These are phyloP conservation scores for Hirtodrosophila cameraria DNA, from an alignment of 2,888 invertebrate genomes.

Conservation along the genomic window DNA sequence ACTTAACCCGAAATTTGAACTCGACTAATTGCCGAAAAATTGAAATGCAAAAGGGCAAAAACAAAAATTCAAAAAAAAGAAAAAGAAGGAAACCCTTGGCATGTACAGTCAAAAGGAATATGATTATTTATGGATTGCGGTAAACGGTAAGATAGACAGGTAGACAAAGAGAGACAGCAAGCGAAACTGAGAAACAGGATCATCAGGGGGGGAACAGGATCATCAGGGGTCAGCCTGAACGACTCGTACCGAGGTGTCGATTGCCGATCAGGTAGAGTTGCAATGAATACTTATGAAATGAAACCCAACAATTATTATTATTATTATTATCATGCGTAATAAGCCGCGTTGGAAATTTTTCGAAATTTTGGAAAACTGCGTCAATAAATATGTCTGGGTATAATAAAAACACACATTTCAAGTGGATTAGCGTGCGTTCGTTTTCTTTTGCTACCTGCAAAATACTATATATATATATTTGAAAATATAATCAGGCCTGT, in stretches of 20 bases:
- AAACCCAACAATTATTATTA: conserved; percentile 52
- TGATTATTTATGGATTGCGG: conserved; percentile 56
- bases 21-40: conserved; percentile 68
- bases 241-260: conserved; percentile 38
- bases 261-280: conserved; percentile 55
- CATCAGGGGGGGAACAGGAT: conserved; percentile 13
- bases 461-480: neutral
- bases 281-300: conserved; percentile 25
- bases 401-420: conserved; percentile 7
- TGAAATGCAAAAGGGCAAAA: too few relatives aligned
- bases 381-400: conserved; percentile 7
- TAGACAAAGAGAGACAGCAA: conserved; percentile 22
- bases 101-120: conserved; percentile 5
- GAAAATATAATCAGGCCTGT: too few relatives aligned
- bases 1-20: conserved; percentile 66
- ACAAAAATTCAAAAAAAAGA: too few relatives aligned
- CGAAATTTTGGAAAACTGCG: conserved; percentile 48
- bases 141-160: conserved; percentile 43
- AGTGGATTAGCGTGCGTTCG: conserved; percentile 22
- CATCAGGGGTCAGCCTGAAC: conserved; percentile 5
- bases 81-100: conserved; percentile 44
- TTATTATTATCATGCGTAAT: too few relatives aligned
- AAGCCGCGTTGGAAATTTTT: conserved; percentile 40
- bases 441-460: conserved; percentile 11
- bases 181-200: neutral